Percentiles rank a stretch among this genome's conserved stretches.
phyloP scores from a whole-genome alignment of 2,797 vertebrate species.

The Acanthurus leucopareius region DNA sequence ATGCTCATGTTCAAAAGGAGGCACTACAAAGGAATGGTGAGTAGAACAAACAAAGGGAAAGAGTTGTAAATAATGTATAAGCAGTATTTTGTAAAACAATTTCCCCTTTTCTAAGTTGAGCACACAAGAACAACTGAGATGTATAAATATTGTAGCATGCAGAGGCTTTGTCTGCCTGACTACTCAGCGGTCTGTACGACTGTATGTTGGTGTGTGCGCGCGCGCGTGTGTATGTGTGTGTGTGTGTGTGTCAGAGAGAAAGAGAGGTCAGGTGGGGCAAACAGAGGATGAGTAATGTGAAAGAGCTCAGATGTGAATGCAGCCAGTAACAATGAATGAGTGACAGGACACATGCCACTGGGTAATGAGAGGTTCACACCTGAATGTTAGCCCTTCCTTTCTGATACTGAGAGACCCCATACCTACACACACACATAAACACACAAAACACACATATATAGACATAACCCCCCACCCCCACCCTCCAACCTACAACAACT shows the following conservation, averaged over 20 bases:
- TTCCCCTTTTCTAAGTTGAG: conserved; percentile 62
- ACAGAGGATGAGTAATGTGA: conserved; percentile 84
- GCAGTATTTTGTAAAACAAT: conserved; percentile 73
- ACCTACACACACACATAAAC: conserved; percentile 15
- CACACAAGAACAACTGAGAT: conserved; percentile 66
- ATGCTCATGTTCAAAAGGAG: conserved; percentile 15
- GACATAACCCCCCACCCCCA: neutral
- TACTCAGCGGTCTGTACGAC: conserved; percentile 31
- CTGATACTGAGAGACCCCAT: conserved; percentile 32
- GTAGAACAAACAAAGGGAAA: conserved; percentile 54
- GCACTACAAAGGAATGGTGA: conserved; percentile 27
- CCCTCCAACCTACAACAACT: neutral
- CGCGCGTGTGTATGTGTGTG: conserved; percentile 14
- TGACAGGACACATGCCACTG: conserved; percentile 81
- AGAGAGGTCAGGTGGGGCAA: conserved; percentile 77
- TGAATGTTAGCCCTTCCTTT: conserved; percentile 66
- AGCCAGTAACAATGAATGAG: conserved; percentile 75
- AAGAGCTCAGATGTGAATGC: conserved; percentile 81
- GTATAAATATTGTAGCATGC: conserved; percentile 76
- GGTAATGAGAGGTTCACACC: conserved; percentile 81
- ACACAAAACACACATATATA: conserved; percentile 1
- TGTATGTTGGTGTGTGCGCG: conserved; percentile 14
- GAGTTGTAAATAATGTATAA: conserved; percentile 71
- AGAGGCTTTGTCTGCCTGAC: conserved; percentile 62
- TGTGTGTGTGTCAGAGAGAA: conserved; percentile 21